These are phyloP conservation scores for Dichetophora obliterata DNA, from an alignment of 2,888 invertebrate species.

Conservation along the genomic window DNA sequence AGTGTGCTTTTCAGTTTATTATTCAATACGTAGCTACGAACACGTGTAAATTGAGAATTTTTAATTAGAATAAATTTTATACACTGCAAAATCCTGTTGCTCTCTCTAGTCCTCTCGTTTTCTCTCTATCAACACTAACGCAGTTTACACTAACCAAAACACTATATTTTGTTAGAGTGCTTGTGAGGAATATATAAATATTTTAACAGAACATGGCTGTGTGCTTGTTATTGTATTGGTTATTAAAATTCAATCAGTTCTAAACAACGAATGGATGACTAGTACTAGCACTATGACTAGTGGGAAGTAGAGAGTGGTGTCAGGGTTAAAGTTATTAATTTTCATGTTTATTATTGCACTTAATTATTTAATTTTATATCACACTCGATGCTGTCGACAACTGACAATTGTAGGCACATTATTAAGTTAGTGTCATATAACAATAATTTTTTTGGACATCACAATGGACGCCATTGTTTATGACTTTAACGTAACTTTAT, in stretches of 20 bases:
- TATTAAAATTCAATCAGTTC: constrained; percentile 10
- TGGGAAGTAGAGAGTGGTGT: too few relatives aligned
- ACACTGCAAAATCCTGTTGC: neutral
- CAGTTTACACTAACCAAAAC: neutral
- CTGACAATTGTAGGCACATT: too few relatives aligned
- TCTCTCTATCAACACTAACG: neutral
- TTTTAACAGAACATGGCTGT: neutral
- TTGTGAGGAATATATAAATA: neutral
- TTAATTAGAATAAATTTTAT: constrained; percentile 14
- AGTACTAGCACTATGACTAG: too few relatives aligned
- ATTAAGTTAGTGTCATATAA: too few relatives aligned
- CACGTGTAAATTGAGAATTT: constrained; percentile 1
- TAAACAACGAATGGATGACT: neutral
- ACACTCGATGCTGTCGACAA: too few relatives aligned
- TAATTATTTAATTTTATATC: too few relatives aligned
- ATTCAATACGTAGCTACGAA: neutral
- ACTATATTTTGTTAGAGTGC: neutral
- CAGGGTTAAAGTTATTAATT: too few relatives aligned
- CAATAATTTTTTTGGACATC: too few relatives aligned
- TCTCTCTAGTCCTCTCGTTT: neutral
- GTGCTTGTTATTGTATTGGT: neutral
- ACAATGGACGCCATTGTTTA: too few relatives aligned
- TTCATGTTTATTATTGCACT: too few relatives aligned
- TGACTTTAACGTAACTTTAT: too few relatives aligned
- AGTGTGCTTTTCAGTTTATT: neutral